phyloP scores from a whole-genome alignment of 2,113 vertebrate species.

The Cnemophilus loriae region DNA sequence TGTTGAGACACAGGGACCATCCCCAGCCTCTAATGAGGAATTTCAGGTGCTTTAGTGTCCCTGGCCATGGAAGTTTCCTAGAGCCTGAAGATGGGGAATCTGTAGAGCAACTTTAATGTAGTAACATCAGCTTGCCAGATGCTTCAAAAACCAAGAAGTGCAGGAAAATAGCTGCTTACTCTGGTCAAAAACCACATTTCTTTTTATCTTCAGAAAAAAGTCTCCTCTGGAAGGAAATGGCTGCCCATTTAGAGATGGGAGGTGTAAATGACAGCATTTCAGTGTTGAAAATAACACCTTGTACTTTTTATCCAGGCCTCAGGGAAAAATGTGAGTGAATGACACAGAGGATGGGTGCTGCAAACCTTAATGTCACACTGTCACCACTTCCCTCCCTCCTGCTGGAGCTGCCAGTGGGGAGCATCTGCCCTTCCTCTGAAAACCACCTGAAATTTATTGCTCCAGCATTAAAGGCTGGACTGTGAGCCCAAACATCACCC shows the following conservation, averaged over 20 bases:
- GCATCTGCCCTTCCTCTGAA: background rate
- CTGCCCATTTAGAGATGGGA: background rate
- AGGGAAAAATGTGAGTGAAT: background rate
- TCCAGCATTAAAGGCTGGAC: background rate
- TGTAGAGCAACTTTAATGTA: background rate
- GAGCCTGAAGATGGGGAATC: background rate
- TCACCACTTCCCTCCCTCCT: background rate
- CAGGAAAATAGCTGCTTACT: background rate
- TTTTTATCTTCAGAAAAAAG: background rate
- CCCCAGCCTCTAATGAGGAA: background rate
- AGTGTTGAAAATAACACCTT: background rate
- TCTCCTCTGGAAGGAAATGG: background rate
- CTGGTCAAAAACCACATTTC: background rate
- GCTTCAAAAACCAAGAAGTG: background rate
- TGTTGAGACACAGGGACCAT: background rate
- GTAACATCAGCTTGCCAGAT: background rate
- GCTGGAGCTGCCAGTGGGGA: background rate
- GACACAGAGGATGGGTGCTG: accelerated
- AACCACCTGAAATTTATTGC: background rate
- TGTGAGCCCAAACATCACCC: background rate
- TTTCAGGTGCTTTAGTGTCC: background rate
- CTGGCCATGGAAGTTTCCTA: background rate
- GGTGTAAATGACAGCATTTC: background rate
- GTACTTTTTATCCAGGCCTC: background rate
- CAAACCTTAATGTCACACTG: background rate